Percentiles rank a stretch among this genome's conserved stretches.
These are phyloP conservation scores for Synergus laeviventris DNA, from an alignment of 2,888 invertebrate species.

Conservation along the genomic window DNA sequence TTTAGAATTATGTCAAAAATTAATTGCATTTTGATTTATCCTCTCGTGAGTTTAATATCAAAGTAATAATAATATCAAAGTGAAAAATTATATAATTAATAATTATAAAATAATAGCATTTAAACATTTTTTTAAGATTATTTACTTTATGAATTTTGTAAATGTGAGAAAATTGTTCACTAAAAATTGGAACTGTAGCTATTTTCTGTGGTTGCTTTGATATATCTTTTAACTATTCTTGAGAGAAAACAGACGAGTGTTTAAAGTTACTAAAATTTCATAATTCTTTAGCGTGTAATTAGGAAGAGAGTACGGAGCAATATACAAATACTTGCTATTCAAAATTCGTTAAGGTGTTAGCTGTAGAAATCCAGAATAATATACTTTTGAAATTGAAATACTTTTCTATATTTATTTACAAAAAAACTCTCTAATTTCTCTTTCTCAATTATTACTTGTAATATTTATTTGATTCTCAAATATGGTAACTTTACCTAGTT, in stretches of 20 bases:
- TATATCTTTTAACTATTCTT: neutral
- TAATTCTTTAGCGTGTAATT: neutral
- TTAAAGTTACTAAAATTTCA: neutral
- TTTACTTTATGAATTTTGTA: too few species aligned
- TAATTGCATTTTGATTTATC: too few species aligned
- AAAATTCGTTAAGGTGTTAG: too few species aligned
- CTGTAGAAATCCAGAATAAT: too few species aligned
- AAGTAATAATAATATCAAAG: too few species aligned
- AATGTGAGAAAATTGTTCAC: too few species aligned
- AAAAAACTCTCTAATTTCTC: neutral
- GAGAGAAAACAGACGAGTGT: neutral
- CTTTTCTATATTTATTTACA: neutral
- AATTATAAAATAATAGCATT: too few species aligned
- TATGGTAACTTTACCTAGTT: neutral
- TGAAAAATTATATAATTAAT: too few species aligned
- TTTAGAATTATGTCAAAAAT: too few species aligned
- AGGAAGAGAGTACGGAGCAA: neutral
- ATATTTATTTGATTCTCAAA: neutral
- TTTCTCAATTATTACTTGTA: neutral
- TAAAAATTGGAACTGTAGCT: too few species aligned
- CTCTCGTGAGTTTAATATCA: too few species aligned
- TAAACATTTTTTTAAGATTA: too few species aligned
- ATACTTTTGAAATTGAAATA: neutral
- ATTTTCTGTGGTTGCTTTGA: neutral
- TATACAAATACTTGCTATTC: neutral